Evolutionary conservation across 2,888 invertebrate species (phyloP).

Genomic region (Subacronicta megacephala): DNA sequence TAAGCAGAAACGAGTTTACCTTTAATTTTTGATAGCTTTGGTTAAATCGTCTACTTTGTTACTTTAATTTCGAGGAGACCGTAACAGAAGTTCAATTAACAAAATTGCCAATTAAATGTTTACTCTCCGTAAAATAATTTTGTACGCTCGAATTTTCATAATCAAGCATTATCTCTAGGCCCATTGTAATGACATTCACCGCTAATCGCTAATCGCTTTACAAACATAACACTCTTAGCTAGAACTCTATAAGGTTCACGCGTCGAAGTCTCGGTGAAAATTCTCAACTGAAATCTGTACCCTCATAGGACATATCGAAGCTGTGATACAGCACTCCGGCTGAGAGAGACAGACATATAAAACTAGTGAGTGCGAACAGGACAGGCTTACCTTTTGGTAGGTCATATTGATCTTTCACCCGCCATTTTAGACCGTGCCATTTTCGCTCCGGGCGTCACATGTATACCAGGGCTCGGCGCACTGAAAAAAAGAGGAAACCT

Average conservation of each 20-base stretch:
- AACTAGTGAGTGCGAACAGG: slow-evolving; percentile 65
- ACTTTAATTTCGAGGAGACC: slow-evolving; percentile 44
- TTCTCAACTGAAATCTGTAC: slow-evolving; percentile 77
- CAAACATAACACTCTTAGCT: slow-evolving; percentile 69
- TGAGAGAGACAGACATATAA: slow-evolving; percentile 67
- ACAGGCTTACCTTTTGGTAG: slow-evolving; percentile 82
- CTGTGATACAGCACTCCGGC: slow-evolving; percentile 75
- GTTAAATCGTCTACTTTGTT: slow-evolving; percentile 44
- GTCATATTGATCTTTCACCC: slow-evolving; percentile 90
- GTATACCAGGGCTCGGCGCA: slow-evolving; percentile 72
- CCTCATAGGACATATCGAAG: slow-evolving; percentile 84
- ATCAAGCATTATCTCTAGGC: slow-evolving; percentile 79
- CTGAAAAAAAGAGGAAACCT: slow-evolving; percentile 77
- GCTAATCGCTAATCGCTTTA: slow-evolving; percentile 78
- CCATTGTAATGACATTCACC: slow-evolving; percentile 75
- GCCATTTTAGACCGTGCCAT: slow-evolving; percentile 87
- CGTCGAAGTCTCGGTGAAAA: slow-evolving; percentile 70
- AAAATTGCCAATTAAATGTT: slow-evolving; percentile 67
- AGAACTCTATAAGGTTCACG: slow-evolving; percentile 71
- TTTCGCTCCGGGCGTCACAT: slow-evolving; percentile 86
- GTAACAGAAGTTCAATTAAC: slow-evolving; percentile 65
- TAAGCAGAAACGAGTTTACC: slow-evolving; percentile 38
- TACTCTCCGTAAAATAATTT: slow-evolving; percentile 71
- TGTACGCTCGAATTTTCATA: slow-evolving; percentile 74
- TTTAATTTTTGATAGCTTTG: slow-evolving; percentile 47